phyloP scores from a whole-genome alignment of 2,888 invertebrate species.

The Tetanocera ferruginea region DNA sequence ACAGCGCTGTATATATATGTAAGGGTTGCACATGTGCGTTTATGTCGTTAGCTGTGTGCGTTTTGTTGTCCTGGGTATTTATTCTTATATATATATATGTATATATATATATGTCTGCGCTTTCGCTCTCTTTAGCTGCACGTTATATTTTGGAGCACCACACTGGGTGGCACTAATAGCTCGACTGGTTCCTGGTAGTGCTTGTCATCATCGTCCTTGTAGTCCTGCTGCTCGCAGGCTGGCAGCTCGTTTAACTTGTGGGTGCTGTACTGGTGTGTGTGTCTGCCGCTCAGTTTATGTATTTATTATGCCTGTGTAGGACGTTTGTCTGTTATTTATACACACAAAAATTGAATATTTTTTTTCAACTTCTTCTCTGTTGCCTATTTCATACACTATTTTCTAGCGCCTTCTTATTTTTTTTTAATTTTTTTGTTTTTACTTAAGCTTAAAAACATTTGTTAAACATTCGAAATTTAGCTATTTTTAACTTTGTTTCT shows the following conservation, averaged over 20 bases:
- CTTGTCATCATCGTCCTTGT: background rate
- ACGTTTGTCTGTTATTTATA: background rate
- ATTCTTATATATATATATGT: too few species aligned
- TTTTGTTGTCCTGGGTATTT: background rate
- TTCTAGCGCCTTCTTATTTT: background rate
- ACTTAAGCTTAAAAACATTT: background rate
- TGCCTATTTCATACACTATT: background rate
- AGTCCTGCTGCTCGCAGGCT: background rate
- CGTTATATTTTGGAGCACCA: background rate
- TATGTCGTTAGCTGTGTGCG: background rate
- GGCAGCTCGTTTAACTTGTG: background rate
- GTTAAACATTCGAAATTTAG: background rate
- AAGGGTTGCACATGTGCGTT: background rate
- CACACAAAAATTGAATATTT: slow-evolving; percentile 18
- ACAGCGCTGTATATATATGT: background rate
- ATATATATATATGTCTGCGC: background rate
- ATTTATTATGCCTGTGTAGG: slow-evolving; percentile 4
- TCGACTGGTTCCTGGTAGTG: slow-evolving; percentile 3
- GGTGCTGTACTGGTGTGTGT: too few species aligned
- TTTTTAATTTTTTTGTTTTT: background rate
- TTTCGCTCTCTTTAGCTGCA: background rate
- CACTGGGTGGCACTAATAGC: slow-evolving; percentile 21
- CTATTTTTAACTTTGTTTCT: background rate
- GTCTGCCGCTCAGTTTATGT: background rate
- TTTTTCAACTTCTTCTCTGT: background rate